These are phyloP conservation scores for Luscinia megarhynchos DNA, from an alignment of 2,797 vertebrate species.

Conservation along the genomic window DNA sequence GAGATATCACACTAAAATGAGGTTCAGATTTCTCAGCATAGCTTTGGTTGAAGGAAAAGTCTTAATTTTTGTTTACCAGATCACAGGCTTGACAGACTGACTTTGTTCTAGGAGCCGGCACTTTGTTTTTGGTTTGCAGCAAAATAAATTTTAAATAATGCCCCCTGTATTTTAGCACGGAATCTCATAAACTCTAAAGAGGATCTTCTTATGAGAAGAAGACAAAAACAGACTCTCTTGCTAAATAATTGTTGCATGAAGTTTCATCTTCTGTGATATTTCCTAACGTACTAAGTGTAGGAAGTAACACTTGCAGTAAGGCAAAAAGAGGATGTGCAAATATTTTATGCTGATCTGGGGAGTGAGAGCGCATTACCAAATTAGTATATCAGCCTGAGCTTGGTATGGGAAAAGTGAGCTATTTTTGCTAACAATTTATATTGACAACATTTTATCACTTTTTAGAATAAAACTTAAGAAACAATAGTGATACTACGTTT, in stretches of 20 bases:
- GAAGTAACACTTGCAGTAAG: slow-evolving; percentile 6
- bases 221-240: neutral
- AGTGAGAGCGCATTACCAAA: neutral
- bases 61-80: neutral
- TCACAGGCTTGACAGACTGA: slow-evolving; percentile 5
- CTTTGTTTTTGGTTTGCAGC: neutral
- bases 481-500: neutral
- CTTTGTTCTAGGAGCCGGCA: neutral
- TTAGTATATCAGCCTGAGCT: neutral
- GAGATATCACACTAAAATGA: neutral
- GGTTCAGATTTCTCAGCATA: slow-evolving; percentile 17
- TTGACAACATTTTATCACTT: neutral
- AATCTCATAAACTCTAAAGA: slow-evolving; percentile 5
- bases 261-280: slow-evolving; percentile 17
- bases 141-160: slow-evolving; percentile 15
- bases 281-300: slow-evolving; percentile 1
- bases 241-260: slow-evolving; percentile 19
- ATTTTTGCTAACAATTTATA: neutral
- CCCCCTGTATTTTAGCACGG: slow-evolving; percentile 31
- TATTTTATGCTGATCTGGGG: neutral
- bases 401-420: neutral
- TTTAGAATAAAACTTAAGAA: neutral
- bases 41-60: neutral
- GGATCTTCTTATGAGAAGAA: neutral
- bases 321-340: slow-evolving; percentile 52